Evolutionary conservation across 92 coral and sea anemone species (phyloP), one percentile per base, ranked within the genome.

Genomic region (Isaurus tuberculatus): DNA sequence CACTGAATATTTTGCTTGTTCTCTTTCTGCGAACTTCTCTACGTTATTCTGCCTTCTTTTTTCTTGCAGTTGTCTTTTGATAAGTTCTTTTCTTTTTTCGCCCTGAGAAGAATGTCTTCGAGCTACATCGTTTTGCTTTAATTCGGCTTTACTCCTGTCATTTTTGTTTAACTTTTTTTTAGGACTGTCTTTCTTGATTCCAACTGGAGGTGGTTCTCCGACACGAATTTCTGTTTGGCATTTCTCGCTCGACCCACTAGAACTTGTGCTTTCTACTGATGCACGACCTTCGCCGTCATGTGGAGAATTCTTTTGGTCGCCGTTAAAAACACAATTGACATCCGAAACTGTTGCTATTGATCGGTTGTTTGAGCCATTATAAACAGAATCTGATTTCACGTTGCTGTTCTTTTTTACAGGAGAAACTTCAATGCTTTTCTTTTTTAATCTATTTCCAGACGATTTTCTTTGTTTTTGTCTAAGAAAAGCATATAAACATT

Each of bases 261-360:
- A 84, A 17, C 90, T 71, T 43, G 86, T 36, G 65, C 91, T 84
- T 33, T 92, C 97, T 1, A 82, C 89, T 31, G 92, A 90, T 10
- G 92, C 65, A 36, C 92, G 73, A 40, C 60, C 91, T 28, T 92
- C 91, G 78, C 64, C 78, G 26, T 86, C 83, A 29, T 65, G 79
- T 30, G 86, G 68, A 2, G 88, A 42, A 61, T 86, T 74, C 73
- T 87, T 81, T 5, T 46, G 82, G 31, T 66, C 86, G 6, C 78
- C 95, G 14, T 85, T 91, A 64, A 93, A 5, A n/a, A 93, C 80
- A 82, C 98, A 93, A 27, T 93, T 91, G 22, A 93, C 94, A 9
- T 90, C 98, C 43, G 98, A 93, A 2, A 90, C 90, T 57, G 98
- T 93, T 14, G 98, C 94, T 51, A 93, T 85, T 13, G 94, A 85